Evolutionary conservation across 2,797 vertebrate species (phyloP).

Genomic region (Enteromius trimaculatus): DNA sequence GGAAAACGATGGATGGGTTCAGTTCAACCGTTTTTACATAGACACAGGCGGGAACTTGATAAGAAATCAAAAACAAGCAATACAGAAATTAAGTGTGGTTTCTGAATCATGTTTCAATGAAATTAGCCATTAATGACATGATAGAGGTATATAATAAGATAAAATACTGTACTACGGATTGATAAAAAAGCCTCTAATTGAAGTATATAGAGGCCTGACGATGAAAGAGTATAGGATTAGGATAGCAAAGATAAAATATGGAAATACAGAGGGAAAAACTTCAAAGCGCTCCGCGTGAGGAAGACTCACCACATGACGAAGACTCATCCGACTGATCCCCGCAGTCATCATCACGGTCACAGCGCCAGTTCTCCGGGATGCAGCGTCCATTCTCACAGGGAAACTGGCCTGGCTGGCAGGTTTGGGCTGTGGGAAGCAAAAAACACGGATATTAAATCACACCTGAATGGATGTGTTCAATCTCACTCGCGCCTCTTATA

Average conservation of each 20-base stretch:
- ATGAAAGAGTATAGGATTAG: neutral
- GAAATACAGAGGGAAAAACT: slow-evolving; percentile 10
- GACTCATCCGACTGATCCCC: slow-evolving; percentile 84
- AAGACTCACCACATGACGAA: slow-evolving; percentile 78
- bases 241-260: slow-evolving; percentile 13
- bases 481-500: neutral
- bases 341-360: slow-evolving; percentile 87
- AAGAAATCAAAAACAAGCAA: neutral
- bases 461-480: slow-evolving; percentile 4
- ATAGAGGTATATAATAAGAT: neutral
- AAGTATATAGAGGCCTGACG: neutral
- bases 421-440: slow-evolving; percentile 75
- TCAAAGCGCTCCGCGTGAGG: neutral
- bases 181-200: slow-evolving; percentile 3
- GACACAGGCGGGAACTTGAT: neutral
- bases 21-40: neutral
- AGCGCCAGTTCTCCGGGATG: slow-evolving; percentile 81
- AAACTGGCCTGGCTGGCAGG: slow-evolving; percentile 83
- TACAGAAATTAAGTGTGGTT: neutral
- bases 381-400: slow-evolving; percentile 85
- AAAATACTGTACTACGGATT: neutral
- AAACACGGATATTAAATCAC: neutral
- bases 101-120: too few relatives aligned
- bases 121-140: neutral
- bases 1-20: neutral